These are phyloP conservation scores for Anolis apletophallus DNA, from an alignment of 2,797 vertebrate genomes.

Conservation along the genomic window DNA sequence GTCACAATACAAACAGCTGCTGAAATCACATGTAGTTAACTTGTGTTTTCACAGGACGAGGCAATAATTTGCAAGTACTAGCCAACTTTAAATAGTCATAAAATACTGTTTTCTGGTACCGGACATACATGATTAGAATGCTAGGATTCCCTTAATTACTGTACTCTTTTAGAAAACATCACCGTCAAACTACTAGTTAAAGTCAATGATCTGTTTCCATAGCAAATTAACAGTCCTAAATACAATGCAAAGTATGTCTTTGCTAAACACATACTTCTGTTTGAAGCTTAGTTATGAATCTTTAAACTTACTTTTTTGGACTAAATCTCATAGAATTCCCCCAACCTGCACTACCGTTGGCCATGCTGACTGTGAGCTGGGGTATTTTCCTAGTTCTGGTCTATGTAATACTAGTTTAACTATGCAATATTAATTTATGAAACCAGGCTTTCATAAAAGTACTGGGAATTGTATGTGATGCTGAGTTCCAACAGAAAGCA, in stretches of 20 bases:
- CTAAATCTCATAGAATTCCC: no score
- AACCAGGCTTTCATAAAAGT: background rate
- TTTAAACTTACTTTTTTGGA: no score
- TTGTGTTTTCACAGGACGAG: background rate
- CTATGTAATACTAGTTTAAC: background rate
- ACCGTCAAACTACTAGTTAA: background rate
- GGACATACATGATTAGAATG: background rate
- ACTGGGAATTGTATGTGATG: background rate
- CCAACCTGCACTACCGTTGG: no score
- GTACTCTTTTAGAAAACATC: background rate
- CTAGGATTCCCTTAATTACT: background rate
- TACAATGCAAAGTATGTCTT: background rate
- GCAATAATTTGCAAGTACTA: background rate
- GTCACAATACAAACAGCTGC: background rate
- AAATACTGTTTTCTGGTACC: background rate
- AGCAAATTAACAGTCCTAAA: background rate
- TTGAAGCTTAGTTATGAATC: no score
- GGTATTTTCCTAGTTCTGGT: background rate
- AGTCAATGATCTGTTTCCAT: background rate
- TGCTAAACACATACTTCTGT: background rate
- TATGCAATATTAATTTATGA: background rate
- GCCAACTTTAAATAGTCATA: background rate
- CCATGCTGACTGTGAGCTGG: no score
- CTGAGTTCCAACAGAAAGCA: background rate
- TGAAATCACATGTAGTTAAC: background rate